Conservation (phyloP, 2,888 invertebrate species). For the Mythimna impura region DNA sequence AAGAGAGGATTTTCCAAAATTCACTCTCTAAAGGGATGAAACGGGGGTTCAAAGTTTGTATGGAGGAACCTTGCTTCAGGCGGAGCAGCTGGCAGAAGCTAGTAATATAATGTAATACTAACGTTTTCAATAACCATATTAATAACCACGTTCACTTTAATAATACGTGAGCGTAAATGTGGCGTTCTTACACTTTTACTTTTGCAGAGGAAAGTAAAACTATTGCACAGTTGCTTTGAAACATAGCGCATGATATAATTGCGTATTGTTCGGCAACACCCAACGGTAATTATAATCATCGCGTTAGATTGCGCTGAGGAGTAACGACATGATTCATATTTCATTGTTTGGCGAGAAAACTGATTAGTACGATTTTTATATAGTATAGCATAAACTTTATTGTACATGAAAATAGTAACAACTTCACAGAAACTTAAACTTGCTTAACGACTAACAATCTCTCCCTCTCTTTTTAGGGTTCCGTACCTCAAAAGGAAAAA, state of each 20-base stretch:
- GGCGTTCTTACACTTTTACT: conserved; percentile 64
- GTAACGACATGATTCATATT: conserved; percentile 24
- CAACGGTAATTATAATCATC: conserved; percentile 33
- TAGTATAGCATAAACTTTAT: too few species aligned
- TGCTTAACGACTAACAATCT: too few species aligned
- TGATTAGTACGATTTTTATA: not conserved
- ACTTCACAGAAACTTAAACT: too few species aligned
- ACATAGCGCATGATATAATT: conserved; percentile 51
- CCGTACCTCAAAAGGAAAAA: too few species aligned
- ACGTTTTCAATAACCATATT: conserved; percentile 45
- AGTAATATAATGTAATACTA: not conserved
- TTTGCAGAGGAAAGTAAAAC: conserved; percentile 67
- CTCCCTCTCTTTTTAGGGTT: too few species aligned
- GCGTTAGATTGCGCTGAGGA: conserved; percentile 10
- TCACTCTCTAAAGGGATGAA: too few species aligned
- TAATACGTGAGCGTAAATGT: conserved; percentile 48
- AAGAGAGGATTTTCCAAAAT: too few species aligned
- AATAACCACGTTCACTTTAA: conserved; percentile 59
- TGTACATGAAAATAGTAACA: too few species aligned
- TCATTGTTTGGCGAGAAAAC: conserved; percentile 21
- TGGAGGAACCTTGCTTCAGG: too few species aligned
- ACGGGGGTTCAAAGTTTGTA: too few species aligned
- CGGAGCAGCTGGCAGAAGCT: not conserved
- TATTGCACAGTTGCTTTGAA: conserved; percentile 36
- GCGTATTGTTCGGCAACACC: conserved; percentile 48